Conservation (phyloP, 2,888 invertebrate species). For the Lomographa bimaculata region DNA sequence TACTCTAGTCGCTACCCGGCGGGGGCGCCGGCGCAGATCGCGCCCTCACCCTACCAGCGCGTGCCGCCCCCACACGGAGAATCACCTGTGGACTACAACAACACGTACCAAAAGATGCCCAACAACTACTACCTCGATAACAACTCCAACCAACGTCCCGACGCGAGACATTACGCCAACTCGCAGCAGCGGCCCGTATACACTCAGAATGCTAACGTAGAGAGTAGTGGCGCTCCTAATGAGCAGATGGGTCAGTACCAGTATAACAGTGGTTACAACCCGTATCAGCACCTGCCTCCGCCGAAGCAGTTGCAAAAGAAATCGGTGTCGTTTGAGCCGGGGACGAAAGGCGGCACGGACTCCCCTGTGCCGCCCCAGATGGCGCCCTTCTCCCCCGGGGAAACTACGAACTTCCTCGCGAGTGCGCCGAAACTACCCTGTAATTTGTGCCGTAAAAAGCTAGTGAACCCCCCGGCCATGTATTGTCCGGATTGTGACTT, state of each 20-base stretch:
- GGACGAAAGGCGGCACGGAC: conserved; percentile 86
- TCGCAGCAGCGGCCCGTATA: conserved; percentile 67
- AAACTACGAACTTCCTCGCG: conserved; percentile 48
- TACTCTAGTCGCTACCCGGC: conserved; percentile 77
- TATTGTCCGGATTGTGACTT: conserved; percentile 97
- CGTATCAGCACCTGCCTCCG: conserved; percentile 86
- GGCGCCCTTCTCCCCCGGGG: conserved; percentile 52
- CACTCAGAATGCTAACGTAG: conserved; percentile 60
- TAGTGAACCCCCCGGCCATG: conserved; percentile 89
- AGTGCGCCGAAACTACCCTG: conserved; percentile 86
- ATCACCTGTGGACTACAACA: conserved; percentile 60
- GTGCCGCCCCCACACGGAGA: conserved; percentile 84
- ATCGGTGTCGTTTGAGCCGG: conserved; percentile 88
- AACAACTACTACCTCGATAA: conserved; percentile 66
- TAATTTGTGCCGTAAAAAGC: conserved; percentile 94
- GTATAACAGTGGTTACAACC: conserved; percentile 69
- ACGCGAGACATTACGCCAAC: conserved; percentile 62
- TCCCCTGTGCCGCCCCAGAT: conserved; percentile 72
- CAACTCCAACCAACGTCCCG: conserved; percentile 53
- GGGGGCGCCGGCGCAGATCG: conserved; percentile 81
- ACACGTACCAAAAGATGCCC: conserved; percentile 68
- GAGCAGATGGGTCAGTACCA: conserved; percentile 58
- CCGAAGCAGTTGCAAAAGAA: conserved; percentile 87
- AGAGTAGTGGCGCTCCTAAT: conserved; percentile 42
- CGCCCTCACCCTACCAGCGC: conserved; percentile 83